Evolutionary conservation across 2,113 vertebrate species (phyloP).

Genomic region (Notothenia rossii): DNA sequence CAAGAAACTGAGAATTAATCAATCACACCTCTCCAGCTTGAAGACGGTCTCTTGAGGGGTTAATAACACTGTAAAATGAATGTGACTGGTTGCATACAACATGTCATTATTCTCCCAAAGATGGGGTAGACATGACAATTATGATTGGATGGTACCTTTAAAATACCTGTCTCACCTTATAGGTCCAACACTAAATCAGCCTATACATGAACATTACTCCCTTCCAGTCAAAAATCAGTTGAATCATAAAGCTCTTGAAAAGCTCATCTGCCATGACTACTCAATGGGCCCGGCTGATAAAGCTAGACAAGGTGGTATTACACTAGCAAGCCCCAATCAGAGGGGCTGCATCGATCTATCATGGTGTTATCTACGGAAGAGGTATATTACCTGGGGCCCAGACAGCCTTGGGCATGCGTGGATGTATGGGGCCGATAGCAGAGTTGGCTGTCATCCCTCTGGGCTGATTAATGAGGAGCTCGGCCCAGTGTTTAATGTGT

Average conservation of each 20-base stretch:
- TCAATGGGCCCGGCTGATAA: slow-evolving; percentile 71
- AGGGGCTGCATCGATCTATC: slow-evolving; percentile 82
- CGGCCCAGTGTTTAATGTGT: slow-evolving; percentile 82
- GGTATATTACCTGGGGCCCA: slow-evolving; percentile 81
- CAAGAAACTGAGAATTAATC: slow-evolving; percentile 44
- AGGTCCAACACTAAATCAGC: slow-evolving; percentile 58
- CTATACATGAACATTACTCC: slow-evolving; percentile 37
- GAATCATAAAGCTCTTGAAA: slow-evolving; percentile 61
- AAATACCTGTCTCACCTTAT: slow-evolving; percentile 50
- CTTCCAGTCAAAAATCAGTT: slow-evolving; percentile 57
- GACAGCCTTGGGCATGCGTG: slow-evolving; percentile 75
- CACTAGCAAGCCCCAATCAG: slow-evolving; percentile 79
- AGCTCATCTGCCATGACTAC: slow-evolving; percentile 59
- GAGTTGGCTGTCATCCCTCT: slow-evolving; percentile 77
- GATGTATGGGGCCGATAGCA: slow-evolving; percentile 78
- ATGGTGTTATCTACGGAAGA: slow-evolving; percentile 79
- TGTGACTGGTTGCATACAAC: slow-evolving; percentile 55
- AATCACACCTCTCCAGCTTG: slow-evolving; percentile 27
- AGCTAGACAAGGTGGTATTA: slow-evolving; percentile 82
- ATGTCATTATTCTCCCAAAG: slow-evolving; percentile 55
- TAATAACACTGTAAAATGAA: slow-evolving; percentile 60
- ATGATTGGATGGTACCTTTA: slow-evolving; percentile 44
- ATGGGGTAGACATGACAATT: slow-evolving; percentile 47
- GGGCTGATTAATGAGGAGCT: slow-evolving; percentile 83
- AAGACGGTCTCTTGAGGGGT: slow-evolving; percentile 43